Conservation (phyloP, 2,113 vertebrate genomes). For the Pleuronectes platessa region DNA sequence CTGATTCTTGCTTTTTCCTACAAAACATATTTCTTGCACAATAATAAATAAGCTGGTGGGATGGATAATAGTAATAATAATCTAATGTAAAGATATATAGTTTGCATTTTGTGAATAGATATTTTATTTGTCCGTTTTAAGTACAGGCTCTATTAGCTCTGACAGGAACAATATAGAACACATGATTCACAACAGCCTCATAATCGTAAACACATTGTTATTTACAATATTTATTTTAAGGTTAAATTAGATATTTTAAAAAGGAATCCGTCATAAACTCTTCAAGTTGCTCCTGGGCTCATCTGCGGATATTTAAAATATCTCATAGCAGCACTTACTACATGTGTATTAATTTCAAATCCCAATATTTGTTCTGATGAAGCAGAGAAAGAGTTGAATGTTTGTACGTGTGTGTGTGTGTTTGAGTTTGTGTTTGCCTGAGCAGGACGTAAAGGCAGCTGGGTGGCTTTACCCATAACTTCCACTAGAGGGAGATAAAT, state of each 20-base stretch:
- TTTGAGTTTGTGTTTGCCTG: rapidly evolving
- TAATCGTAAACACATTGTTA: background rate
- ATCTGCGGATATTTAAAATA: background rate
- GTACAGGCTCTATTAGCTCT: too few relatives aligned
- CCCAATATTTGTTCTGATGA: background rate
- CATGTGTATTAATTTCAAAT: background rate
- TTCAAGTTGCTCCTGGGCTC: background rate
- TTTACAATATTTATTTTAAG: background rate
- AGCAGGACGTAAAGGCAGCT: slow-evolving; percentile 36
- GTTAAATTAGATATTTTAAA: background rate
- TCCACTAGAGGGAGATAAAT: slow-evolving; percentile 78
- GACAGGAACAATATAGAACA: background rate
- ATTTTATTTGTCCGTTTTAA: too few relatives aligned
- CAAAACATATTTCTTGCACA: too few relatives aligned
- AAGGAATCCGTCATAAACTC: background rate
- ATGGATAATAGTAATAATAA: background rate
- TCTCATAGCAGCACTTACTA: background rate
- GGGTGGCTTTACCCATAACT: background rate
- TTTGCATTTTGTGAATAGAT: too few relatives aligned
- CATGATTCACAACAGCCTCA: background rate
- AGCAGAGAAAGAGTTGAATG: background rate
- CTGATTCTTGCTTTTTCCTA: too few relatives aligned
- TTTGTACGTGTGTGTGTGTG: background rate
- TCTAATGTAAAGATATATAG: too few relatives aligned
- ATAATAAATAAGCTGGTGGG: too few relatives aligned